phyloP scores from a whole-genome alignment of 2,888 invertebrate species.

The Heliconius cydno region DNA sequence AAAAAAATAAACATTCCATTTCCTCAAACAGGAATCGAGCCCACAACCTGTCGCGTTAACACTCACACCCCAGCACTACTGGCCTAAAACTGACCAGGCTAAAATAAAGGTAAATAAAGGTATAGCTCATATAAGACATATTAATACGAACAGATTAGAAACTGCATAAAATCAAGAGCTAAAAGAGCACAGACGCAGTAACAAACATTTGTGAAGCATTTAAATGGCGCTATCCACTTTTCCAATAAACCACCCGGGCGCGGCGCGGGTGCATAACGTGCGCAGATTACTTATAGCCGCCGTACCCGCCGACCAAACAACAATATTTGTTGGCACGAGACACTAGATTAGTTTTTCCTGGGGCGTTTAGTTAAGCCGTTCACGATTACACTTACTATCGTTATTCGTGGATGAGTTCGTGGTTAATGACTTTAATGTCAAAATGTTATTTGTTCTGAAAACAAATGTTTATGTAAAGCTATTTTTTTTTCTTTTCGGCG shows the following conservation, averaged over 20 bases:
- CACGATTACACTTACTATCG: conserved; percentile 41
- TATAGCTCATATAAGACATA: neutral
- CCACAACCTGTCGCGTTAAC: too few relatives aligned
- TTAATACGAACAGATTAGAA: neutral
- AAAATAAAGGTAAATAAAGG: too few relatives aligned
- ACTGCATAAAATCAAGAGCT: neutral
- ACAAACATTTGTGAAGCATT: conserved; percentile 56
- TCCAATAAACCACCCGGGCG: conserved; percentile 76
- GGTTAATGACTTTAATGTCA: neutral
- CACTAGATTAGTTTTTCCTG: conserved; percentile 78
- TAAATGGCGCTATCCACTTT: conserved; percentile 62
- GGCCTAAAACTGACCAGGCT: too few relatives aligned
- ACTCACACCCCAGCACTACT: too few relatives aligned
- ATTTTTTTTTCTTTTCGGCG: neutral
- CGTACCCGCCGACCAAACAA: conserved; percentile 71
- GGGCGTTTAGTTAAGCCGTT: conserved; percentile 64
- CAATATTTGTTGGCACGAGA: conserved; percentile 76
- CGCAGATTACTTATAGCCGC: conserved; percentile 77
- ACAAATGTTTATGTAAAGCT: neutral
- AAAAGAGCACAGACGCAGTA: conserved; percentile 15
- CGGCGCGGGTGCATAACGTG: conserved; percentile 73
- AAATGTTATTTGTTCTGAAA: neutral
- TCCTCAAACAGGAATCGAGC: too few relatives aligned
- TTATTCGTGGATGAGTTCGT: conserved; percentile 18
- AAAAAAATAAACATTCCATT: too few relatives aligned